Percentiles rank a stretch among this genome's conserved stretches.
Evolutionary conservation across 2,113 vertebrate genomes (phyloP).

Genomic region (Vireo altiloquus): DNA sequence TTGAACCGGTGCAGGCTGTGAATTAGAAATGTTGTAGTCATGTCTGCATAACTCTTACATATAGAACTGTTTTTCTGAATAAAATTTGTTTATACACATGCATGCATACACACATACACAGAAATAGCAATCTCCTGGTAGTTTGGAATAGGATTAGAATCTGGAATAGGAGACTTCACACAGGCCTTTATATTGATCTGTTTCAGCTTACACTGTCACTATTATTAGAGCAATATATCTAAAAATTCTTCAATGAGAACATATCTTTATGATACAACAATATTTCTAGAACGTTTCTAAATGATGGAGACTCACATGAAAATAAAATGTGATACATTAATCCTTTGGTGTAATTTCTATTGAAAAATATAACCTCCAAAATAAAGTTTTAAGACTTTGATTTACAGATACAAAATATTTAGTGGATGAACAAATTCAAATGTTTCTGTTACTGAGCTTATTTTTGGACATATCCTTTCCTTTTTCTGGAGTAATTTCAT

Average conservation of each 20-base stretch:
- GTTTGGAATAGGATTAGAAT: not conserved
- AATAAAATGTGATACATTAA: not conserved
- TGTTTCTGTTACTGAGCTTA: not conserved
- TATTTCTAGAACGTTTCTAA: not conserved
- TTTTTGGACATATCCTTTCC: not conserved
- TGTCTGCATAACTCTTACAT: not conserved
- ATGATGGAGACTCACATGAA: not conserved
- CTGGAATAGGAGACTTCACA: not conserved
- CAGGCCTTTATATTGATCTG: not conserved
- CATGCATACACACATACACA: not conserved
- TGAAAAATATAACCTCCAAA: conserved; percentile 17
- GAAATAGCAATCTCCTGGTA: not conserved
- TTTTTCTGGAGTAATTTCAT: not conserved
- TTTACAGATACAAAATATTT: not conserved
- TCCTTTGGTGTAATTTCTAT: not conserved
- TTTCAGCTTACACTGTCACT: not conserved
- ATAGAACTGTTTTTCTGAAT: not conserved
- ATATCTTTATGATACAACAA: not conserved
- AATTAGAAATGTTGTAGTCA: not conserved
- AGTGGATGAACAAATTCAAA: not conserved
- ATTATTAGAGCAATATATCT: not conserved
- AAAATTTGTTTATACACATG: not conserved
- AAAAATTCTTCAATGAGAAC: not conserved
- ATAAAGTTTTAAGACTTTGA: not conserved
- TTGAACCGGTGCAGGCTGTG: not conserved